Base-by-base conservation (phyloP, 2,113 vertebrate species). In the Gallinago jamesoni region DNA sequence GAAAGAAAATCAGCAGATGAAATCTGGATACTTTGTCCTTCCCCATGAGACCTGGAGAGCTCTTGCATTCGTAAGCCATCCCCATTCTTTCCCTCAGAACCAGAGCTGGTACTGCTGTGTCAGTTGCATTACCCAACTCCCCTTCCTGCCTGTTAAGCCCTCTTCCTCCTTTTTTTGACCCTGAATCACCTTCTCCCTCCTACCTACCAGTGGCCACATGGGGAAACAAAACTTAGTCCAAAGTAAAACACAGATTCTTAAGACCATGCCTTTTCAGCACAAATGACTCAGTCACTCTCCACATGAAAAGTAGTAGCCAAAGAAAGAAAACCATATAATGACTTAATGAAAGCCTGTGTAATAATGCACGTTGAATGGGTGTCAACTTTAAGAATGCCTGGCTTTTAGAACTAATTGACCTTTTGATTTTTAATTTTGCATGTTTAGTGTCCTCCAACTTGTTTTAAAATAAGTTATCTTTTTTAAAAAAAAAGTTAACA, bases 41-140 rank as follows among this genome's bases (percentile, higher is more conserved):
- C 16, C 25, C 23, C 28, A 2, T 8, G 57, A 68, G 76, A 72
- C 28, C 28, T 20, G 27, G 19, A 70, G 25, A 21, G 62, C 22
- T 67, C 37, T 76, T 19, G 31, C 31, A 1, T 37, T 70, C 1
- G 0, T 23, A 19, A 2, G 2, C 12, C 52, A 31, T 35, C 50
- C 18, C 43, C 17, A 3, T 73, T 60, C 59, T 19, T 88, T 48
- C 55, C 18, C 8, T 25, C 19, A n/a, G 53, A 77, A 50, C 28
- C 4, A 15, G 21, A 41, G 60, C 27, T 81, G 76, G 69, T 69
- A 7, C 27, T 89, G 39, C 52, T 64, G 1, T 3, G 5, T 27
- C 43, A 2, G 6, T 81, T 43, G 37, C 7, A 1, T 20, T 39
- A 37, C 63, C 19, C 60, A 70, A 2, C 23, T 67, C 27, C 39